phyloP scores from a whole-genome alignment of 2,797 vertebrate species.

The Chelon labrosus region DNA sequence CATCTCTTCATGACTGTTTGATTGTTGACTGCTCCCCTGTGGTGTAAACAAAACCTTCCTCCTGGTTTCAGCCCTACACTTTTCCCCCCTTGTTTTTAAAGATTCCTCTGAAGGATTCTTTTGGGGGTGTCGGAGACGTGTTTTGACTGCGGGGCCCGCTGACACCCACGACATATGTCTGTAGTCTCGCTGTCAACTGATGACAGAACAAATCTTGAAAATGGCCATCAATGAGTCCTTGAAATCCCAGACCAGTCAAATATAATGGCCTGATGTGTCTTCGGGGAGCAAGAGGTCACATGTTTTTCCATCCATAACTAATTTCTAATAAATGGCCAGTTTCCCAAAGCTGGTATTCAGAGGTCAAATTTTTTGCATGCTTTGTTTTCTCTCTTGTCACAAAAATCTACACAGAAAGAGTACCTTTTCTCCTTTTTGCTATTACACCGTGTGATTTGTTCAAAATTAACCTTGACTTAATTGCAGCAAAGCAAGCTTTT shows the following conservation, averaged over 20 bases:
- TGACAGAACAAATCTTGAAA: slow-evolving; percentile 80
- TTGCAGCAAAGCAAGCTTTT: too few species aligned
- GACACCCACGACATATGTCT: slow-evolving; percentile 67
- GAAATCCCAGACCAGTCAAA: slow-evolving; percentile 77
- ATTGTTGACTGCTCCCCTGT: neutral
- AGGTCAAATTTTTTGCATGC: slow-evolving; percentile 81
- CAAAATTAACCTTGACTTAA: too few species aligned
- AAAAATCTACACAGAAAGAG: neutral
- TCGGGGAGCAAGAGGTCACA: slow-evolving; percentile 70
- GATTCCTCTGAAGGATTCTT: slow-evolving; percentile 34
- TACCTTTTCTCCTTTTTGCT: too few species aligned
- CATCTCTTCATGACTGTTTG: too few species aligned
- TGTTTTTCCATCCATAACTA: slow-evolving; percentile 77
- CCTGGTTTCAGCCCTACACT: neutral
- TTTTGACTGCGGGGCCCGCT: slow-evolving; percentile 62
- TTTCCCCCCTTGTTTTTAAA: slow-evolving; percentile 26
- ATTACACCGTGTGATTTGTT: too few species aligned
- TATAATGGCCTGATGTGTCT: slow-evolving; percentile 75
- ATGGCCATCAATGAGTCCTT: slow-evolving; percentile 69
- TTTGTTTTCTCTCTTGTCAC: slow-evolving; percentile 46
- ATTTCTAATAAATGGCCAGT: slow-evolving; percentile 81
- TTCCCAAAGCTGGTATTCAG: slow-evolving; percentile 62
- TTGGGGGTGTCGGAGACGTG: slow-evolving; percentile 42
- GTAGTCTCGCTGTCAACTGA: slow-evolving; percentile 67
- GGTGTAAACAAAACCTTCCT: neutral